Evolutionary conservation across 37 sponge, comb jelly and placozoan genomes (phyloP), one percentile per base, ranked within the genome.

Genomic region (Chondrilla cf. caribensis): DNA sequence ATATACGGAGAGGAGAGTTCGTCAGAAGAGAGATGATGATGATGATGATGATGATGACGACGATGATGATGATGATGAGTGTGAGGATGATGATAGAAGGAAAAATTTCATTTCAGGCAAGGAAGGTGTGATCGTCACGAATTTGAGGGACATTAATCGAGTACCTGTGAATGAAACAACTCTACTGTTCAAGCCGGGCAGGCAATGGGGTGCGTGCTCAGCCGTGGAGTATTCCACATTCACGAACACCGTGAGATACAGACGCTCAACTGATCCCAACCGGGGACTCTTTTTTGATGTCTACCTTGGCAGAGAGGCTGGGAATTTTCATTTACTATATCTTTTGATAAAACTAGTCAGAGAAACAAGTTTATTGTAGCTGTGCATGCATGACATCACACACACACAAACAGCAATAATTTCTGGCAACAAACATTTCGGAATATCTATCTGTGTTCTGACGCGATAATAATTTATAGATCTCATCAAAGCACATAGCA

Each of bases 391-490:
- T 35, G 32, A n/a, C n/a, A n/a, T n/a, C n/a, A n/a, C n/a, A n/a
- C n/a, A n/a, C 70, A 79, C 80, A 79, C n/a, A 58, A 22, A 79
- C 80, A 79, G 21, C 18, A 25, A 79, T n/a, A 79, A n/a, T n/a
- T n/a, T n/a, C n/a, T n/a, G n/a, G n/a, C n/a, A n/a, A n/a, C n/a
- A n/a, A n/a, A n/a, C n/a, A n/a, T n/a, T n/a, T n/a, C n/a, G n/a
- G n/a, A n/a, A n/a, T n/a, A n/a, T n/a, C n/a, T n/a, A n/a, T n/a
- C n/a, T n/a, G n/a, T n/a, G n/a, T n/a, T n/a, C n/a, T n/a, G n/a
- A n/a, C n/a, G n/a, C n/a, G n/a, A n/a, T n/a, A n/a, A n/a, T n/a
- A n/a, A n/a, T n/a, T n/a, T n/a, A n/a, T n/a, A n/a, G n/a, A n/a
- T n/a, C n/a, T n/a, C n/a, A n/a, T n/a, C n/a, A n/a, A n/a, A n/a